Evolutionary conservation across 2,113 vertebrate genomes (phyloP).

Genomic region (Callipepla californica): DNA sequence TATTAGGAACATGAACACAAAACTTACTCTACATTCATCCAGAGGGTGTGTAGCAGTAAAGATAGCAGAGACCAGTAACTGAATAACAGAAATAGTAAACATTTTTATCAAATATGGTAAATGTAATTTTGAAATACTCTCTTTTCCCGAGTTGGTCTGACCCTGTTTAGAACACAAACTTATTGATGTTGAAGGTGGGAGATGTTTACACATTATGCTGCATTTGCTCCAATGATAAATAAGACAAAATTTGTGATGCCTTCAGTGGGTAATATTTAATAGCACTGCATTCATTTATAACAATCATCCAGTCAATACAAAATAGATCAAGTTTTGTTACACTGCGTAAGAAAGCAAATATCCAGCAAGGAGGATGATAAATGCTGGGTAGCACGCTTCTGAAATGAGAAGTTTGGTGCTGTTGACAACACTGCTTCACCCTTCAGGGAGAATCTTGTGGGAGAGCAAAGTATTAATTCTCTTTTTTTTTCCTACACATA

Average conservation of each 20-base stretch:
- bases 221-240: not conserved
- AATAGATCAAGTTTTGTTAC: not conserved
- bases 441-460: not conserved
- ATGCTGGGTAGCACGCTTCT: not conserved
- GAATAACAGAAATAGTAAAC: not conserved
- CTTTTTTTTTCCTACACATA: not conserved
- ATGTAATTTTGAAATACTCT: not conserved
- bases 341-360: not conserved
- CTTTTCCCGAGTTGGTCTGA: accelerated
- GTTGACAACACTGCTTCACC: not conserved
- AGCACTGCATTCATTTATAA: not conserved
- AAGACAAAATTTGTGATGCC: not conserved
- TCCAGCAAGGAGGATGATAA: not conserved
- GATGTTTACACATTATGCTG: not conserved
- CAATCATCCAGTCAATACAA: not conserved
- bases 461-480: not conserved
- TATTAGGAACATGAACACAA: not conserved
- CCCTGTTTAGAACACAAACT: not conserved
- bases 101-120: not conserved
- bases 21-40: not conserved
- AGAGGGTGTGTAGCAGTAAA: not conserved
- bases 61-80: not conserved
- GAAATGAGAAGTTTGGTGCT: not conserved
- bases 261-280: not conserved
- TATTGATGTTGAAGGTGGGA: not conserved